Percentiles rank a stretch among this genome's conserved stretches.
Conservation (phyloP, 2,797 vertebrate genomes). For the Tympanoctomys barrerae region DNA sequence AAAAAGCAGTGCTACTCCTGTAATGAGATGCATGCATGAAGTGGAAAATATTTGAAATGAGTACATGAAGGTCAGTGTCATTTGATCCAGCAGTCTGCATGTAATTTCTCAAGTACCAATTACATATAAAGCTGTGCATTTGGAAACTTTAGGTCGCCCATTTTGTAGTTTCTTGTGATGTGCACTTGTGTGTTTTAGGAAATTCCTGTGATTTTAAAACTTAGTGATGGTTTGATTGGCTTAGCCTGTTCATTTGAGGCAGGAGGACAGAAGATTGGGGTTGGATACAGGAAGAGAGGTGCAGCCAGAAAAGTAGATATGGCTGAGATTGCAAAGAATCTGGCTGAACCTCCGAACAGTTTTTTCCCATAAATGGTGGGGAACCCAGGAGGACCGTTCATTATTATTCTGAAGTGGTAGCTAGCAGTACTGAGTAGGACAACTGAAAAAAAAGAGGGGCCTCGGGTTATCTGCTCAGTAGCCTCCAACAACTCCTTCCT, state of each 20-base stretch:
- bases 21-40: neutral
- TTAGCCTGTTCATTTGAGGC: neutral
- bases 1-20: neutral
- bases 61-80: too few relatives aligned
- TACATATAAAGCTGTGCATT: neutral
- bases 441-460: neutral
- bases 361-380: neutral
- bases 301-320: neutral
- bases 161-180: neutral
- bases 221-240: neutral
- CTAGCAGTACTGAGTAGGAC: rapidly evolving
- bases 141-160: neutral
- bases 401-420: rapidly evolving
- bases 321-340: neutral
- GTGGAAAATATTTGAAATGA: neutral
- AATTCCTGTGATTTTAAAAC: neutral
- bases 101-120: neutral
- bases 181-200: neutral
- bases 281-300: neutral
- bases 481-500: neutral
- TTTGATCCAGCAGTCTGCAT: neutral
- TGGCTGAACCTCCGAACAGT: neutral
- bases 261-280: neutral
- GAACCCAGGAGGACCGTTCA: neutral
- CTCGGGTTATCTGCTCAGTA: neutral